Conservation (phyloP, 2,888 invertebrate species). For the Horisme vitalbata region DNA sequence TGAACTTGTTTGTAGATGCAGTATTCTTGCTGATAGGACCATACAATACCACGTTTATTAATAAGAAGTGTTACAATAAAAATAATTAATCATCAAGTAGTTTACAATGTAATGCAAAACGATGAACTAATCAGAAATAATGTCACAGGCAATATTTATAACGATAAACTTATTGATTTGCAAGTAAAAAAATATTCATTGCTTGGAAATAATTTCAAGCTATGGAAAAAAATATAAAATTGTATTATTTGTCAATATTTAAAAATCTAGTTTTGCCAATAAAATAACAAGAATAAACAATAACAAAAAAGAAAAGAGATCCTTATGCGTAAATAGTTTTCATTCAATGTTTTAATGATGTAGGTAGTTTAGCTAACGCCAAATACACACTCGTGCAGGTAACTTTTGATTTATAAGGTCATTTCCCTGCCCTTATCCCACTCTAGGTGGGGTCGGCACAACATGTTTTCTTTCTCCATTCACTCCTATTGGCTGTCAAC, state of each 20-base stretch:
- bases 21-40: too few species aligned
- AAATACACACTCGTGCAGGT: background rate
- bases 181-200: background rate
- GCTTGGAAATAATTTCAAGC: background rate
- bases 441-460: too few species aligned
- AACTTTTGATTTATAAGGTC: too few species aligned
- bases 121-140: slow-evolving; percentile 14
- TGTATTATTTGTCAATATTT: background rate
- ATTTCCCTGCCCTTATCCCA: too few species aligned
- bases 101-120: slow-evolving; percentile 2
- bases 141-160: slow-evolving; percentile 14
- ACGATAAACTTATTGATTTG: background rate
- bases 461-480: too few species aligned
- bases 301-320: slow-evolving; percentile 29
- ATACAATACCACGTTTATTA: slow-evolving; percentile 3
- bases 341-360: slow-evolving; percentile 11
- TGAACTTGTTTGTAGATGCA: too few species aligned
- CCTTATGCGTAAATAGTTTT: slow-evolving; percentile 23
- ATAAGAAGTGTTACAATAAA: background rate
- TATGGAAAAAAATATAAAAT: background rate
- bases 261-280: slow-evolving; percentile 18
- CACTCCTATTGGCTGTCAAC: too few species aligned
- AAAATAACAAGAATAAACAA: slow-evolving; percentile 25
- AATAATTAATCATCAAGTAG: background rate
- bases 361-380: slow-evolving; percentile 7